Base-by-base conservation (phyloP, 2,888 invertebrate genomes). In the Drosophila aldrichi region DNA sequence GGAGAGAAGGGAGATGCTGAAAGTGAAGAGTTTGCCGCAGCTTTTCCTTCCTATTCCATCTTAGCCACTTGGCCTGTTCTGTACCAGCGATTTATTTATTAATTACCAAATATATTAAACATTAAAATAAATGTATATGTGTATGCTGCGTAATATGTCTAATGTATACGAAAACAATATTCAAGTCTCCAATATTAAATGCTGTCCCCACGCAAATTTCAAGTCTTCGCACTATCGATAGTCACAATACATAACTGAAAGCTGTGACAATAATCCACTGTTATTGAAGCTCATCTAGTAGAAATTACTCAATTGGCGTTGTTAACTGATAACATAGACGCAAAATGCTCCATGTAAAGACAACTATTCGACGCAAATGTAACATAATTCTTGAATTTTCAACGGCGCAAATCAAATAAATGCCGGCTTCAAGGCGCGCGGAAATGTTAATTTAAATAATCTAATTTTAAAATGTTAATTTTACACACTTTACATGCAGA, bases 31-130 rank as follows among this genome's bases (percentile, higher is more conserved):
- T 93, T 94, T 66, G 79, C 94, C 38, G 41, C 34, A 20, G 60
- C 46, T 44, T 65, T 55, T 82, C 94, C 95, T 1, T 82, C 92
- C 16, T 94, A 94, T 93, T 91, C 93, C 0, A 64, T 91, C 93
- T 4, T 92, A 92, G 74, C 44, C 0, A 92, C 94, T 51, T 94
- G 94, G 93, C 92, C 94, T 18, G 93, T 93, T 40, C 91, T 92
- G 16, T 94, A 94, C 70, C 91, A 93, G 74, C 81, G 91, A 58
- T 91, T 87, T 67, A 79, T 90, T 49, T 91, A 81, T 75, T 91
- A 40, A 40, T 40, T n/a, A n/a, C 3, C 0, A n/a, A 38, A 38
- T 3, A 40, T 16, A 40, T 40, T 38, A 14, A 36, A 6, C 3
- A 29, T 29, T 29, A 8, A 29, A 29, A 29, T 14, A 36, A 38